Base-by-base conservation (phyloP, 2,113 vertebrate species). In the Hyperopisus bebe region DNA sequence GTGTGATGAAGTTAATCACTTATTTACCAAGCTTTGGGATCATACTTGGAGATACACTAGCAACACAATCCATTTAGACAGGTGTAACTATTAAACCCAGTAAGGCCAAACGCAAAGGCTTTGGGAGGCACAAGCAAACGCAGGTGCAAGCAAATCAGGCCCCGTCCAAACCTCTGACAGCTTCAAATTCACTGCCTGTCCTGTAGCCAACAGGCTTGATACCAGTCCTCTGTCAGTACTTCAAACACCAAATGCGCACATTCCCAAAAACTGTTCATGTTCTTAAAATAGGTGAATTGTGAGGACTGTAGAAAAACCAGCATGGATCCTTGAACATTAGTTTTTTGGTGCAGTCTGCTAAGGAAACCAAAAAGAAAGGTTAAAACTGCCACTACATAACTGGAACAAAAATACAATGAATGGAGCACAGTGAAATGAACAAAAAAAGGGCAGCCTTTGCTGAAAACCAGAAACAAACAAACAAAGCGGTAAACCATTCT, bases 201-300 rank as follows among this genome's bases (percentile, higher is more conserved):
- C 46, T 17, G 90, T 24, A 86, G 58, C 31, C 70, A 90, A 89
- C 48, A 39, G 44, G 48, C 31, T 89, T 62, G 86, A 85, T 89
- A 27, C 77, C 50, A 55, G n/a, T 39, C 39, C 70, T 21, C 5
- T 62, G 58, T 86, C 80, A 80, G 46, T 47, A 86, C 31, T 27
- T 51, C 39, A 39, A 48, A 66, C 39, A 82, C 83, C 17, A 0
- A 86, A 51, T 1, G 5, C 1, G 21, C 50, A 31, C 9, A 50
- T 48, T 47, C 46, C 47, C 44, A 47, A 47, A 27, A 86, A 13
- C 80, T 47, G 6, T 8, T 27, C 35, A 7, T 1, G 13, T 35
- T 80, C 39, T 42, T 80, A 35, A 80, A 80, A 80, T 19, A 42
- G 74, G 35, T 2, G 2, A 42, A 80, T 19, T 19, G 17, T 80